Evolutionary conservation across 1,140 invertebrate genomes (phyloP), one percentile per base, ranked within the genome.

Genomic region (Dendrolimus punctatus): DNA sequence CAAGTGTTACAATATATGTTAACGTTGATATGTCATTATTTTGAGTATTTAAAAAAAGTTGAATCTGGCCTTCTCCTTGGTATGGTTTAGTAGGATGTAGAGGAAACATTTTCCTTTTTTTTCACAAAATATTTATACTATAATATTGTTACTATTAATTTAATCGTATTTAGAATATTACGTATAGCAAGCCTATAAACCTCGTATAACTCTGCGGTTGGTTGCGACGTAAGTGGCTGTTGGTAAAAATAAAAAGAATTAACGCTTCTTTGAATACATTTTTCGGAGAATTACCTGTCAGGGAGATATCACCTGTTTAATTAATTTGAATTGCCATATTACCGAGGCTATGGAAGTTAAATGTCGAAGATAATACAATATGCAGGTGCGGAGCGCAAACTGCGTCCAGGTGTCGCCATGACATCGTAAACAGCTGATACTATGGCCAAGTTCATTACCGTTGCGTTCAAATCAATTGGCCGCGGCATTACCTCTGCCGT

Each of bases 371-470:
- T 57, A 62, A 48, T 53, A 52, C 52, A 53, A 46, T 44, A 10
- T 63, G 72, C 74, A 77, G 73, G 72, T 80, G 73, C 46, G 46
- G 54, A 48, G 8, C 37, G 49, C 48, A 36, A 53, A 53, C 51
- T 48, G 53, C 52, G 47, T 57, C 56, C 60, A 71, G 68, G 65
- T 67, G 55, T 43, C 36, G 39, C 48, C 66, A 62, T 71, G 73
- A 67, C 67, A 63, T 69, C 60, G 60, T 51, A 57, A 71, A 66
- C 75, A 76, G 71, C 76, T 76, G 80, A 81, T 80, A 71, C 54
- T 55, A 55, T 65, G 70, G 70, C 71, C 79, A 85, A 84, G 82
- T 84, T 85, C 82, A 85, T 84, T 85, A 84, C 72, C 79, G 76
- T 55, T 46, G 59, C 74, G 74, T 68, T 68, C 69, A 73, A 80